Evolutionary conservation across 2,797 vertebrate species (phyloP).

Genomic region (Oreonectes daqikongensis): DNA sequence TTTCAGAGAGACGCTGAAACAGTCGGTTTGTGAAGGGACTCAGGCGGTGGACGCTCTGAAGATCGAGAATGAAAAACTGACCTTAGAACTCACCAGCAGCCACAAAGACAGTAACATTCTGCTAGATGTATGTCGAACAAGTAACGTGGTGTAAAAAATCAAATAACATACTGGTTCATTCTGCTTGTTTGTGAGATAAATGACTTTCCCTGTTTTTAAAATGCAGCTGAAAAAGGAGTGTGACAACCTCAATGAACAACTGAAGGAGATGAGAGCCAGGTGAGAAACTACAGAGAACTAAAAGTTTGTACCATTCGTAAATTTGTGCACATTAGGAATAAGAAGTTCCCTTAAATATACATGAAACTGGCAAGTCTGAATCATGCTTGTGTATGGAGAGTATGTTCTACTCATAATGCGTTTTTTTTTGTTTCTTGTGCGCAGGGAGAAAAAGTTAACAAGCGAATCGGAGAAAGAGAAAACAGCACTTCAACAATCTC

Average conservation of each 20-base stretch:
- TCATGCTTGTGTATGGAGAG: no score
- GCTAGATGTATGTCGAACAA: constrained; percentile 63
- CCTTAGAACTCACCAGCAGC: constrained; percentile 80
- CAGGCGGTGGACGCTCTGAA: constrained; percentile 82
- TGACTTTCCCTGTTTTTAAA: not conserved
- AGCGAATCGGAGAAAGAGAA: constrained; percentile 87
- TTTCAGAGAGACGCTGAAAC: constrained; percentile 87
- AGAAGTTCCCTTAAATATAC: no score
- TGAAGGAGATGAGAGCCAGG: constrained; percentile 93
- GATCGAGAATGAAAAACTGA: constrained; percentile 87
- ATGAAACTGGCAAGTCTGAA: no score
- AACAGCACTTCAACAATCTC: constrained; percentile 83
- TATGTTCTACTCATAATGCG: no score
- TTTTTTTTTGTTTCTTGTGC: not conserved
- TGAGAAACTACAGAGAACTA: constrained; percentile 57
- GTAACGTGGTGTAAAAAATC: not conserved
- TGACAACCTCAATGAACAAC: constrained; percentile 87
- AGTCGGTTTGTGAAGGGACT: constrained; percentile 78
- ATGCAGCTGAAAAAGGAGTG: constrained; percentile 70
- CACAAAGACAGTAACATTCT: constrained; percentile 80
- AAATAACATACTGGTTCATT: not conserved
- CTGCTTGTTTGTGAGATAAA: not conserved
- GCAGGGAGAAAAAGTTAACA: constrained; percentile 84
- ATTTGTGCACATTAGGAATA: not conserved
- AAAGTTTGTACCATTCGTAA: no score